phyloP scores from a whole-genome alignment of 2,797 vertebrate genomes.

The Sebastes matsubarae region DNA sequence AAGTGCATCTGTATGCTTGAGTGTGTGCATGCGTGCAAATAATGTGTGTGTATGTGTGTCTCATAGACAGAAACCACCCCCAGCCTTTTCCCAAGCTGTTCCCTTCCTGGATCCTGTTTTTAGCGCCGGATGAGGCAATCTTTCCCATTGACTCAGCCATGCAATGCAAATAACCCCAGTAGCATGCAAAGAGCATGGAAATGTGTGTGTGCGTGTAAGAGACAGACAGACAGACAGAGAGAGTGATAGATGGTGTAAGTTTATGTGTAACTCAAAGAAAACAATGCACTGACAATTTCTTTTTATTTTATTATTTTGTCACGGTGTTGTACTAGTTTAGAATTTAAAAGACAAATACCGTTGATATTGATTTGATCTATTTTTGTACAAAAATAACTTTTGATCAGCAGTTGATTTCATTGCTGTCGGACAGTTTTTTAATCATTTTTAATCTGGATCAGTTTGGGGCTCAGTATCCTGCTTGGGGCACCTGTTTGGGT shows the following conservation, averaged over 20 bases:
- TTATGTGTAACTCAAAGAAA: constrained; percentile 1
- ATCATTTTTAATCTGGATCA: neutral
- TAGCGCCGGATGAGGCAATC: constrained; percentile 69
- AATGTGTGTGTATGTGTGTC: constrained; percentile 10
- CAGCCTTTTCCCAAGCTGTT: constrained; percentile 71
- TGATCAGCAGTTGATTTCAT: neutral
- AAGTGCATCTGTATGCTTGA: neutral
- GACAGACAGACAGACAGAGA: neutral
- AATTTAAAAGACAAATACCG: neutral
- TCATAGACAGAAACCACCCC: constrained; percentile 56
- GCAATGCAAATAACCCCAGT: constrained; percentile 78
- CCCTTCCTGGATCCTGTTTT: constrained; percentile 74
- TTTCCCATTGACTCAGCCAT: constrained; percentile 77
- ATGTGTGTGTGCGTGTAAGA: constrained; percentile 25
- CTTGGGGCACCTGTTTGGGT: neutral
- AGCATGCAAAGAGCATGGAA: constrained; percentile 75
- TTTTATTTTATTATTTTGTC: neutral
- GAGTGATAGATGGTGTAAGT: neutral
- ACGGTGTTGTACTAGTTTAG: too few relatives aligned
- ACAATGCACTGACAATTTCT: neutral
- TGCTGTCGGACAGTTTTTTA: neutral
- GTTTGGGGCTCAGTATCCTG: neutral
- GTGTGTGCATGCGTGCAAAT: neutral
- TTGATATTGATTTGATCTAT: neutral
- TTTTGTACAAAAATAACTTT: neutral